Base-by-base conservation (phyloP, 2,888 invertebrate genomes). In the Caenorhabditis sp. region DNA sequence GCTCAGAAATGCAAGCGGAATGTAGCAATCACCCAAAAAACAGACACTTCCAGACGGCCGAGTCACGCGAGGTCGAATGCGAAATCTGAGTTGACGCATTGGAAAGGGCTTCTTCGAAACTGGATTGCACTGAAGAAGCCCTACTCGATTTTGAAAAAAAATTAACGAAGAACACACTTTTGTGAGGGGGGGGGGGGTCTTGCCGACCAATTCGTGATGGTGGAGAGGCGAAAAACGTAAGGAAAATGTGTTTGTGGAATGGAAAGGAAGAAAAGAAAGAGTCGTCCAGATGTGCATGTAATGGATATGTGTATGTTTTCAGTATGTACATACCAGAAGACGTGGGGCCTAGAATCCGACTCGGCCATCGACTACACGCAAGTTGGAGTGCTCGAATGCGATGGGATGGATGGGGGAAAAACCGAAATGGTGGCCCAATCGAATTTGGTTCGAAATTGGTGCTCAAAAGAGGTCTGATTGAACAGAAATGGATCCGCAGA, bases 251-350 rank as follows among this genome's bases (percentile, higher is more conserved):
- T 59, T 53, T 52, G 50, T 68, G 68, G 41, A 66, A 53, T 53
- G 53, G 22, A 11, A 41, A 41, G 41, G 41, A 41, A 20, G 3
- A 43, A 24, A 20, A 43, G 43, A 43, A 53, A 45, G 43, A 52
- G 50, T 70, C 46, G 53, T 39, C 52, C 45, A 53, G 65, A 52
- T 52, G 48, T 39, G 50, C 56, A 59, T 70, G 68, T 70, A 70
- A 70, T 70, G 68, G 59, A 70, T 70, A 70, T 70, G 52, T 66
- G n/a, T 39, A 7, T 52, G 70, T 59, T 59, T 59, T 70, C 53
- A 7, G 53, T 70, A 70, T 70, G 70, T 26, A 39, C 59, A 70
- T 59, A 45, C 45, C 2, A 35, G 9, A 2, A 13, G 35, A 9
- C 35, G 35, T 35, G 35, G 35, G 11, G 11, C 13, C 35, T 9